Percentiles rank a stretch among this genome's conserved stretches.
Conservation (phyloP, 2,113 vertebrate species). For the Corynorhinus townsendii region DNA sequence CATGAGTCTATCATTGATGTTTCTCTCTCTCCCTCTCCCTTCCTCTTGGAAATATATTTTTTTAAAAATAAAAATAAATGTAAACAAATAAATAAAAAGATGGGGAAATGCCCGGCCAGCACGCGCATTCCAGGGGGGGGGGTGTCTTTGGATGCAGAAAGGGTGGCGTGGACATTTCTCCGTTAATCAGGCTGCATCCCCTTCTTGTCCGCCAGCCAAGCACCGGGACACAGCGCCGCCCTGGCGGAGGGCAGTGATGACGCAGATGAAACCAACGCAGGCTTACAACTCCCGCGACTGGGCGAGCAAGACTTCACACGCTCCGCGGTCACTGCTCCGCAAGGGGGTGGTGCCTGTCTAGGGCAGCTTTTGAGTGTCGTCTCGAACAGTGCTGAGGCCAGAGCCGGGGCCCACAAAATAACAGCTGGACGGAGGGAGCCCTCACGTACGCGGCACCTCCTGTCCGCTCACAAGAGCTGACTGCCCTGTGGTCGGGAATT, state of each 20-base stretch:
- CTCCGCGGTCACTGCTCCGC: fast-evolving
- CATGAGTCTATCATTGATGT: no score
- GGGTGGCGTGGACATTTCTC: not conserved
- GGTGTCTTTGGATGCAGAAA: not conserved
- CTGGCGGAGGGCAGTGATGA: not conserved
- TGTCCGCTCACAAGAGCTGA: not conserved
- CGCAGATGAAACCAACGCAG: not conserved
- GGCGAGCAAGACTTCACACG: no score
- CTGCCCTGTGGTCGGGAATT: not conserved
- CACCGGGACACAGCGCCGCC: not conserved
- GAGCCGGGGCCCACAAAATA: not conserved
- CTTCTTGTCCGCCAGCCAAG: not conserved
- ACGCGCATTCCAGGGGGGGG: not conserved
- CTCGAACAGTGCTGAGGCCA: not conserved
- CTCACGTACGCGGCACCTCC: not conserved
- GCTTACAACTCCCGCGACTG: not conserved
- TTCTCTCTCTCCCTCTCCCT: no score
- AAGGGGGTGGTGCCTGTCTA: not conserved
- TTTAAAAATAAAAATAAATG: no score
- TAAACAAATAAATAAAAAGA: no score
- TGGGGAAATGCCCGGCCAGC: no score
- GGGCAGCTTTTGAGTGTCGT: not conserved
- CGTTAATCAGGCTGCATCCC: not conserved
- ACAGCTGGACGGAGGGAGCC: not conserved
- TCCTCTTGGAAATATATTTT: no score